Conservation (phyloP, 2,797 vertebrate genomes). For the Acanthis flammea region DNA sequence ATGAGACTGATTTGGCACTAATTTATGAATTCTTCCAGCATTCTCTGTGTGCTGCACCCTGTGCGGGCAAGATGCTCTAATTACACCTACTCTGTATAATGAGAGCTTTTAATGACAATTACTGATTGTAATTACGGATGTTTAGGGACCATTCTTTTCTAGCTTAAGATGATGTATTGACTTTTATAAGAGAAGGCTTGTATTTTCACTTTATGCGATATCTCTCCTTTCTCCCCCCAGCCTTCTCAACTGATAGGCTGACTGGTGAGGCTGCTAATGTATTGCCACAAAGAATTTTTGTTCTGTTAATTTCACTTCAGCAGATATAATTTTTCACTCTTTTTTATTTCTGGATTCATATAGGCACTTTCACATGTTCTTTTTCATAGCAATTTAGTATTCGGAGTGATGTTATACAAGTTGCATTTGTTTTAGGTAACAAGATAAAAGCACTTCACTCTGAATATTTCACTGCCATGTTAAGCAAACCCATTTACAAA, state of each 20-base stretch:
- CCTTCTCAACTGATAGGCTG: background rate
- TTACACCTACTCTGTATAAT: conserved; percentile 71
- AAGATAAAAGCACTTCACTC: conserved; percentile 27
- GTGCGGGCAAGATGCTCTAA: conserved; percentile 70
- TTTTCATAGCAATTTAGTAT: conserved; percentile 34
- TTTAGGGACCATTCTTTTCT: conserved; percentile 61
- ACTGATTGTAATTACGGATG: conserved; percentile 71
- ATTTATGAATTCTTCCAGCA: conserved; percentile 72
- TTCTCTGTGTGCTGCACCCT: conserved; percentile 55
- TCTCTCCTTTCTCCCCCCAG: background rate
- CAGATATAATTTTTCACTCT: background rate
- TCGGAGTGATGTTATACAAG: background rate
- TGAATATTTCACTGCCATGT: conserved; percentile 40
- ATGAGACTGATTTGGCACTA: conserved; percentile 69
- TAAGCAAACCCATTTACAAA: conserved; percentile 23
- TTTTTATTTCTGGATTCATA: conserved; percentile 40
- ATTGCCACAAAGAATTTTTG: background rate
- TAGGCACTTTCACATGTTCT: background rate
- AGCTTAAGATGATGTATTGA: conserved; percentile 68
- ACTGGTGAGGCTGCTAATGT: background rate
- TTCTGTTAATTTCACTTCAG: background rate
- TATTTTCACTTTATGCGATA: conserved; percentile 13
- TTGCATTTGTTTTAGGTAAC: conserved; percentile 24
- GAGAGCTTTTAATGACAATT: conserved; percentile 77
- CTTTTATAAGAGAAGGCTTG: conserved; percentile 42